phyloP scores from a whole-genome alignment of 2,888 invertebrate species.

The Eumerus sabulonum region DNA sequence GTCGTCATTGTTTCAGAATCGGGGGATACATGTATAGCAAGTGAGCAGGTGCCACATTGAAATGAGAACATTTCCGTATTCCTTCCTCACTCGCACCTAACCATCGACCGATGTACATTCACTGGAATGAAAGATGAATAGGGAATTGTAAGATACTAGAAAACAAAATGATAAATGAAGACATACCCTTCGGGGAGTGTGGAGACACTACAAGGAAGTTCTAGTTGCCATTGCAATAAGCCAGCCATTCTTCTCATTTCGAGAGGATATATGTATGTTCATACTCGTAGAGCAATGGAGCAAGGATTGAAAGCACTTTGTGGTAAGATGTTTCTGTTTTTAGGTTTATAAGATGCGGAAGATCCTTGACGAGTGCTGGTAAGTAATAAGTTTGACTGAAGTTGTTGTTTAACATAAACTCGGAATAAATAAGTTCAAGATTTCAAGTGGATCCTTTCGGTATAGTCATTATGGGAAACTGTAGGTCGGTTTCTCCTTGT shows the following conservation, averaged over 20 bases:
- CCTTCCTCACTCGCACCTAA: conserved; percentile 4
- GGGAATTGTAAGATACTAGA: conserved; percentile 20
- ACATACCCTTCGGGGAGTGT: conserved; percentile 5
- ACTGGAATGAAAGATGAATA: conserved; percentile 9
- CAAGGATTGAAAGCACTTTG: background rate
- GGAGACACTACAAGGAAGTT: background rate
- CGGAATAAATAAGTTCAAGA: too few relatives aligned
- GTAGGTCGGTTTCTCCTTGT: too few relatives aligned
- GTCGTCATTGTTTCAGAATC: background rate
- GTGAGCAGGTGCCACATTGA: background rate
- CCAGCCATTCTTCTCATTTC: conserved; percentile 4
- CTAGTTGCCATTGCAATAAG: conserved; percentile 8
- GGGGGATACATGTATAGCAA: background rate
- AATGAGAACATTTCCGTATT: conserved; percentile 45
- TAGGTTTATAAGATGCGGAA: background rate
- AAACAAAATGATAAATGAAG: conserved; percentile 53
- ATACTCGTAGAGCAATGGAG: conserved; percentile 1
- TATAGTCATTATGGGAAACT: too few relatives aligned
- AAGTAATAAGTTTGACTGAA: background rate
- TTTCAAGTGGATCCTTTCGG: too few relatives aligned
- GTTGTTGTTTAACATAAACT: background rate
- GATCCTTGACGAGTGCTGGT: background rate
- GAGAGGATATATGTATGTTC: too few relatives aligned
- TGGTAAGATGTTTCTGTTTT: background rate
- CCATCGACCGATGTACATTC: background rate